These are phyloP conservation scores for Cichlasoma orientale DNA, from an alignment of 2,797 vertebrate genomes.

Conservation along the genomic window DNA sequence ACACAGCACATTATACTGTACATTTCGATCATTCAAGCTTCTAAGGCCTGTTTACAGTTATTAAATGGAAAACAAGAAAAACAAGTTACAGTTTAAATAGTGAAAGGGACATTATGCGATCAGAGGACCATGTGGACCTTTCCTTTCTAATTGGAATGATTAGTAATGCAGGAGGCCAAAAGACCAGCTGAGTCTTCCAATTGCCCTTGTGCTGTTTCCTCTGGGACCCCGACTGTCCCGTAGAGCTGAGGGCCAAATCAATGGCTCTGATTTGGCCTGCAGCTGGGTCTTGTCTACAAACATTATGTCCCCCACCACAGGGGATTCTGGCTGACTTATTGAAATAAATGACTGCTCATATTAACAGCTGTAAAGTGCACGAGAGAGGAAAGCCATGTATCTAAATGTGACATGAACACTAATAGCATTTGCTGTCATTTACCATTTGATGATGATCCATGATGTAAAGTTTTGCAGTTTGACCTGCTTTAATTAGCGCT, in stretches of 20 bases:
- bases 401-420: conserved; percentile 30
- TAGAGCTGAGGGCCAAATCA: conserved; percentile 69
- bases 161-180: conserved; percentile 62
- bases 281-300: conserved; percentile 68
- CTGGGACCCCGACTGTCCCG: conserved; percentile 59
- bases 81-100: neutral
- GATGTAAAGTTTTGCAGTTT: neutral
- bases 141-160: conserved; percentile 60
- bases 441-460: conserved; percentile 31
- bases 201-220: conserved; percentile 54
- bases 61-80: neutral
- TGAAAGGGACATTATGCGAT: conserved; percentile 33
- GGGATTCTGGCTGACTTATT: conserved; percentile 45
- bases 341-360: conserved; percentile 57
- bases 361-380: conserved; percentile 56
- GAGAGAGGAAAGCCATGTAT: conserved; percentile 18
- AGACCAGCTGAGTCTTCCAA: conserved; percentile 66
- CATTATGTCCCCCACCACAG: conserved; percentile 46
- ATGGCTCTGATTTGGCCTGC: conserved; percentile 63
- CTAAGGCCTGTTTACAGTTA: neutral
- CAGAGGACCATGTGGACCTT: conserved; percentile 50
- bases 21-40: neutral
- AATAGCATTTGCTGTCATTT: conserved; percentile 26
- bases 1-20: neutral
- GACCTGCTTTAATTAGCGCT: neutral